Evolutionary conservation across 37 sponge, comb jelly and placozoan species (phyloP), one percentile per base, ranked within the genome.

Genomic region (Axinella damicornis): DNA sequence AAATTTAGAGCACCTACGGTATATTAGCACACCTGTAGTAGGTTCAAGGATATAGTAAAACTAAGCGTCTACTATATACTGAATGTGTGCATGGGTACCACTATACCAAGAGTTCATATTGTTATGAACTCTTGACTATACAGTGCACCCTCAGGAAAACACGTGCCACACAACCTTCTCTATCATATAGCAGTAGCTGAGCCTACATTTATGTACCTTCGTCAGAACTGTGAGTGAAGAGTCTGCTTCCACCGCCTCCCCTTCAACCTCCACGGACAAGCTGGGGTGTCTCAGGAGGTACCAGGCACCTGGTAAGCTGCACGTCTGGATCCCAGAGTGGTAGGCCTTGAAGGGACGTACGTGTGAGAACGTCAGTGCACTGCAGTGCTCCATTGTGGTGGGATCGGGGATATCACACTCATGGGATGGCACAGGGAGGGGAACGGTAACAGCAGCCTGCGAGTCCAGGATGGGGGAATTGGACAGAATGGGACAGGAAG

Each of bases 351-450:
- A 92, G n/a, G 84, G 35, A 27, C 88, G 63, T 1, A 92, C 57
- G 25, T 88, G 88, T 6, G 93, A 92, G 70, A 64, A 74, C 30
- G 70, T 39, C 72, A 88, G 88, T 20, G 76, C 24, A 54, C 88
- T 88, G 72, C 93, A 92, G 53, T 88, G 89, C 20, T 37, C 35
- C 24, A 36, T 36, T 9, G 72, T 41, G 15, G 33, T 2, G 41
- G 31, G 19, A 2, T 4, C 5, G 20, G 41, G 53, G 41, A 71
- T 13, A 4, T 24, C 2, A 35, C 72, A 71, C 21, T 38, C 72
- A 11, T 9, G 31, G 53, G 72, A 46, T 46, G 46, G n/a, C n/a
- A n/a, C 9, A 9, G 46, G 52, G 17, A 1, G 1, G 34, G 76
- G 76, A 1, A 18, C 28, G 4, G 35, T 68, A 35, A 28, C 35